Conservation (phyloP, 2,113 vertebrate genomes). For the Gambusia affinis region DNA sequence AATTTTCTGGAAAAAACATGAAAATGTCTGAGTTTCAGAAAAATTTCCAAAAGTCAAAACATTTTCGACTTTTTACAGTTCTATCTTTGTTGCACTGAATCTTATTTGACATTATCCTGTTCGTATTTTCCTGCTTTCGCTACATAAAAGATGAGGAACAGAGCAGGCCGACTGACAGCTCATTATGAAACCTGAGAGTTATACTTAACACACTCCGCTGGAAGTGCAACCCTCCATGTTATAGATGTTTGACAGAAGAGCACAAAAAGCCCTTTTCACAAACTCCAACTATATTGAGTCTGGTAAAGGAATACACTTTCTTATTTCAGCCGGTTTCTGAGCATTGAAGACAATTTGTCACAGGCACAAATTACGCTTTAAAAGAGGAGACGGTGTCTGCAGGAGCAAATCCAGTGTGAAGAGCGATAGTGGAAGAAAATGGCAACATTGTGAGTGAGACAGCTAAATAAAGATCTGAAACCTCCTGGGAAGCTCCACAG, state of each 20-base stretch:
- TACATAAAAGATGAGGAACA: too few relatives aligned
- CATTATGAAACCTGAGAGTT: too few relatives aligned
- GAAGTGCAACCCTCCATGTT: neutral
- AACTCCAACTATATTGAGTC: neutral
- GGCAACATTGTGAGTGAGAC: neutral
- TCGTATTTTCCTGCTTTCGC: too few relatives aligned
- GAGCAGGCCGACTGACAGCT: too few relatives aligned
- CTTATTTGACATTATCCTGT: neutral
- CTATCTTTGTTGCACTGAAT: neutral
- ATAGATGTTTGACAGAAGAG: neutral
- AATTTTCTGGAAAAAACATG: too few relatives aligned
- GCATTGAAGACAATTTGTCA: neutral
- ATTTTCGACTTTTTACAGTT: too few relatives aligned
- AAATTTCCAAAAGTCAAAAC: too few relatives aligned
- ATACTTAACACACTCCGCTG: neutral
- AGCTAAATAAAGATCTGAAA: slow-evolving; percentile 2
- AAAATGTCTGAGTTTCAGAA: too few relatives aligned
- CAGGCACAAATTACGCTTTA: neutral
- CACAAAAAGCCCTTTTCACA: neutral
- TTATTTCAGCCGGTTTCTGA: neutral
- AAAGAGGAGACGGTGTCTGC: neutral
- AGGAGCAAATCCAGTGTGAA: neutral
- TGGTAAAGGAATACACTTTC: neutral
- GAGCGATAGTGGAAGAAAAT: neutral
- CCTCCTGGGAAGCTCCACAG: neutral